Evolutionary conservation across 2,888 invertebrate genomes (phyloP).

Genomic region (Drosophila tripunctata): DNA sequence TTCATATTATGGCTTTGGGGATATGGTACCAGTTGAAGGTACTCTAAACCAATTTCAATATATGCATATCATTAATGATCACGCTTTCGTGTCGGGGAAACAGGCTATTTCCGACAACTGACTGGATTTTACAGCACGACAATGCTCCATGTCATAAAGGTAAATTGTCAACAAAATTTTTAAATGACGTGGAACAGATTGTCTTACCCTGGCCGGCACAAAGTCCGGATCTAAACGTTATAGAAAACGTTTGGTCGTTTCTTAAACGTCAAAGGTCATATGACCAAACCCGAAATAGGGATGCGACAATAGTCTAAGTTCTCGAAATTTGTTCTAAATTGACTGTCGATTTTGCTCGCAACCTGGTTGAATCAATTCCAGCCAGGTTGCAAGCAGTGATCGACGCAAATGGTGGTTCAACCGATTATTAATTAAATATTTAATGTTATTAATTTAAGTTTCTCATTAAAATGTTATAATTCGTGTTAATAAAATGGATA

Average conservation of each 20-base stretch:
- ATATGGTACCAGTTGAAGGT: not conserved
- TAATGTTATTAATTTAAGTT: too few relatives aligned
- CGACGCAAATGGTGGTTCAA: not conserved
- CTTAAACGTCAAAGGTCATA: not conserved
- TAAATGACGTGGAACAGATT: not conserved
- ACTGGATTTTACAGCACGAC: too few relatives aligned
- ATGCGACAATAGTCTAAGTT: too few relatives aligned
- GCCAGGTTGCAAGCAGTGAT: constrained; percentile 4
- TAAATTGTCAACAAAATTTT: not conserved
- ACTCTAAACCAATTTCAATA: too few relatives aligned
- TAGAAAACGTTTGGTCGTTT: not conserved
- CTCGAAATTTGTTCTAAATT: constrained; percentile 3
- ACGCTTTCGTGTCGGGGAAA: too few relatives aligned
- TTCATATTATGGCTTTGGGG: not conserved
- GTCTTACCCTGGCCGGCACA: constrained; percentile 6
- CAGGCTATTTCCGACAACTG: too few relatives aligned
- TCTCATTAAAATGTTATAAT: too few relatives aligned
- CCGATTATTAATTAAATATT: too few relatives aligned
- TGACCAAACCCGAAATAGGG: constrained; percentile 1
- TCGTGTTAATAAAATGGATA: too few relatives aligned
- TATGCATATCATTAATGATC: too few relatives aligned
- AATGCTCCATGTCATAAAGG: too few relatives aligned
- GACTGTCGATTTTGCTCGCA: not conserved
- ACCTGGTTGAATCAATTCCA: constrained; percentile 6
- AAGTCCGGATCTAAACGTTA: not conserved